These are phyloP conservation scores for Leptinotarsa lineolata DNA, from an alignment of 1,140 invertebrate species.

Conservation along the genomic window DNA sequence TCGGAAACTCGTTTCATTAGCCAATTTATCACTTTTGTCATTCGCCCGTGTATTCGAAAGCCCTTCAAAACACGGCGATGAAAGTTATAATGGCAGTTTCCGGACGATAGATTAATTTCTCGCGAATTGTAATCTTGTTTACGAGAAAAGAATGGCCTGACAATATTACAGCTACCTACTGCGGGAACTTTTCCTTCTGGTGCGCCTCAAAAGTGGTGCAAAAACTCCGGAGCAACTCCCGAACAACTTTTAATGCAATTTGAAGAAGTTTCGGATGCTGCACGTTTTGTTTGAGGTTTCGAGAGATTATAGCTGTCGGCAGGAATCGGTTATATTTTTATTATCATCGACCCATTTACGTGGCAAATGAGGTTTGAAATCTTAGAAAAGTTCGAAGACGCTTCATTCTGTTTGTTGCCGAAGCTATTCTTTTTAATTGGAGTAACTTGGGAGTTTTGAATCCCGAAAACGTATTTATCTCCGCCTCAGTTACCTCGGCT, in stretches of 20 bases:
- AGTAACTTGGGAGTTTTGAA: too few species aligned
- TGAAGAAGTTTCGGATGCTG: constrained; percentile 5
- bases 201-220: neutral
- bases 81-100: constrained; percentile 25
- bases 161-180: constrained; percentile 25
- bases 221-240: constrained; percentile 11
- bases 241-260: constrained; percentile 25
- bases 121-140: constrained; percentile 25
- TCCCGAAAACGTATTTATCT: too few species aligned
- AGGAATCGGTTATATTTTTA: constrained; percentile 11
- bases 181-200: constrained; percentile 1
- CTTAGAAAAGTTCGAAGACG: too few species aligned
- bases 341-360: constrained; percentile 8
- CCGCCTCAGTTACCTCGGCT: too few species aligned
- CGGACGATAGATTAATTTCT: constrained; percentile 26
- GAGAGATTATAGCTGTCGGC: neutral
- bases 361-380: neutral
- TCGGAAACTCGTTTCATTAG: neutral
- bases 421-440: too few species aligned
- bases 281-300: constrained; percentile 16
- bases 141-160: constrained; percentile 20
- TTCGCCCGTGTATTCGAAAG: neutral
- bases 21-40: constrained; percentile 3
- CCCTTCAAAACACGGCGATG: neutral
- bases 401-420: too few species aligned